Conservation (phyloP, 2,888 invertebrate genomes). For the Hoplodrina blanda region DNA sequence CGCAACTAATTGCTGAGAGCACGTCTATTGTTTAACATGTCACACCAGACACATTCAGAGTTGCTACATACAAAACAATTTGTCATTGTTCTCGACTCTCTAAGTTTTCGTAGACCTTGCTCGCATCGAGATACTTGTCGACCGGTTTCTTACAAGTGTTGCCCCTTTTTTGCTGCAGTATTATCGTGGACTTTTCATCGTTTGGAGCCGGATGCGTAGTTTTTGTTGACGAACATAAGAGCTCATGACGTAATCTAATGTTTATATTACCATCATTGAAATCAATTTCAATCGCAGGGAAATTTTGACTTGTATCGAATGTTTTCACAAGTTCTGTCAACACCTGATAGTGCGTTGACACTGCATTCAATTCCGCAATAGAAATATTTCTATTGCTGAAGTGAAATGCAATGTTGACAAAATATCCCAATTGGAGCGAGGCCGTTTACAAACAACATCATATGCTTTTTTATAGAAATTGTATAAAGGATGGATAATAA, state of each 20-base stretch:
- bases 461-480: slow-evolving; percentile 32
- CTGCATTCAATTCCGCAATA: slow-evolving; percentile 51
- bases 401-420: slow-evolving; percentile 50
- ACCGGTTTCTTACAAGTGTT: slow-evolving; percentile 68
- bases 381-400: slow-evolving; percentile 40
- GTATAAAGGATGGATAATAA: slow-evolving; percentile 15
- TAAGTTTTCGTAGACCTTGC: slow-evolving; percentile 77
- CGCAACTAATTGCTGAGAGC: slow-evolving; percentile 75
- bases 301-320: slow-evolving; percentile 53
- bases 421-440: slow-evolving; percentile 68
- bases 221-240: slow-evolving; percentile 75
- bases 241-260: slow-evolving; percentile 80
- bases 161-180: slow-evolving; percentile 73
- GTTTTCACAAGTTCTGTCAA: slow-evolving; percentile 52
- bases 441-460: slow-evolving; percentile 54
- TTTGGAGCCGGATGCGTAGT: slow-evolving; percentile 84
- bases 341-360: slow-evolving; percentile 32
- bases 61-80: slow-evolving; percentile 77
- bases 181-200: slow-evolving; percentile 76
- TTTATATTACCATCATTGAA: slow-evolving; percentile 78
- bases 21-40: slow-evolving; percentile 78
- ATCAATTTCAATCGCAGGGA: slow-evolving; percentile 68
- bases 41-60: slow-evolving; percentile 73
- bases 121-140: slow-evolving; percentile 66
- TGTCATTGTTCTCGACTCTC: slow-evolving; percentile 78